A percentile compares a stretch with the other conserved stretches of the same genome.
Conservation (phyloP, 2,797 vertebrate species). For the Pantherophis vulpinus region DNA sequence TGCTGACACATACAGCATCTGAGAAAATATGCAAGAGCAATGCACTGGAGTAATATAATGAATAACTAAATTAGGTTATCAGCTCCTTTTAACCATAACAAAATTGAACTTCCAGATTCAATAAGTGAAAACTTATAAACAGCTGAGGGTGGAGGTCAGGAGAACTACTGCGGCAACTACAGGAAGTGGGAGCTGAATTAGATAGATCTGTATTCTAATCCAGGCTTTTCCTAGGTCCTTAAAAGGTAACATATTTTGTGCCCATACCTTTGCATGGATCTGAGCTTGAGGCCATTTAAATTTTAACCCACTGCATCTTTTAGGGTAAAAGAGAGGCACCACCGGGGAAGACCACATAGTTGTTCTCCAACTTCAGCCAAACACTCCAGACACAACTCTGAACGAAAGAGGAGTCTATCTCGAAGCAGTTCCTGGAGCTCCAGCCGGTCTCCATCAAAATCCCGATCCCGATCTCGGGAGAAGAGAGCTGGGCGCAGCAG, state of each 20-base stretch:
- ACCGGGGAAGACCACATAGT: conserved; percentile 74
- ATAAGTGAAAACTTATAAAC: neutral
- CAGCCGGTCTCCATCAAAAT: conserved; percentile 80
- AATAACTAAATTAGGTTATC: neutral
- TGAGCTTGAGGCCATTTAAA: neutral
- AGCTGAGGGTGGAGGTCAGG: neutral
- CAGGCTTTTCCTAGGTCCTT: neutral
- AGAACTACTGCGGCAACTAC: neutral
- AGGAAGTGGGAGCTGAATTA: neutral
- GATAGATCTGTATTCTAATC: neutral
- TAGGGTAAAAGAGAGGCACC: conserved; percentile 83
- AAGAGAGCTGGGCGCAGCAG: conserved; percentile 81
- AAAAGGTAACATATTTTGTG: neutral
- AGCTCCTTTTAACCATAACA: neutral
- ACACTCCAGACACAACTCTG: conserved; percentile 75
- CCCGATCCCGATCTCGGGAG: conserved; percentile 79
- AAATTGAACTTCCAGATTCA: neutral
- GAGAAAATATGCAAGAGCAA: neutral
- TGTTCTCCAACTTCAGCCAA: conserved; percentile 76
- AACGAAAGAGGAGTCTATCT: conserved; percentile 82
- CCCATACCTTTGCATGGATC: neutral
- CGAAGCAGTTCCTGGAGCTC: conserved; percentile 88
- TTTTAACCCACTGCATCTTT: neutral
- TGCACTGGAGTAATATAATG: neutral
- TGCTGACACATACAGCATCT: neutral